Conservation (phyloP, 2,113 vertebrate species). For the Raja brachyura region DNA sequence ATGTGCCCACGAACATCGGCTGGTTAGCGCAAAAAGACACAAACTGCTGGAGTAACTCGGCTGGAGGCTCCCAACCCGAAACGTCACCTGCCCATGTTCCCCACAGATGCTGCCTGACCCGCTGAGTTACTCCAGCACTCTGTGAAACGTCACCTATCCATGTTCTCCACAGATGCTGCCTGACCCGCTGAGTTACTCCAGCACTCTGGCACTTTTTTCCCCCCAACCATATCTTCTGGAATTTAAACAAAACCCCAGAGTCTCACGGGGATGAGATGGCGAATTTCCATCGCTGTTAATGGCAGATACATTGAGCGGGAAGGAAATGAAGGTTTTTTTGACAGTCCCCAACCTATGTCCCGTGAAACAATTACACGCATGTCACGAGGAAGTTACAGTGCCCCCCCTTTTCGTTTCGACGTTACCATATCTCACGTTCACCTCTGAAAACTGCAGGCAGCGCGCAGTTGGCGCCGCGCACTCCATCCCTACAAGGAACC, state of each 20-base stretch:
- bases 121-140: no score
- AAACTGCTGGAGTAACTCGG: no score
- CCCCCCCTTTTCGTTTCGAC: not conserved
- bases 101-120: no score
- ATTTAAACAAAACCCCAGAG: not conserved
- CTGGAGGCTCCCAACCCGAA: no score
- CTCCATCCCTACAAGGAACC: not conserved
- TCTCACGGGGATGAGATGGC: no score
- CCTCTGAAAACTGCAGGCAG: not conserved
- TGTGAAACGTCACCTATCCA: no score
- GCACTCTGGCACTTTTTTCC: no score
- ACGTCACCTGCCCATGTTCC: no score
- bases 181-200: no score
- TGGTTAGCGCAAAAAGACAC: no score
- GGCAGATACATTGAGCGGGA: not conserved
- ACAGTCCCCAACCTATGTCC: not conserved
- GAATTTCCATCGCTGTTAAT: not conserved
- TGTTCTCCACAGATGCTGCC: no score
- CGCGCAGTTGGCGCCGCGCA: not conserved
- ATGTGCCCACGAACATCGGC: not conserved
- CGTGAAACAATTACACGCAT: not conserved
- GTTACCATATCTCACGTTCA: not conserved
- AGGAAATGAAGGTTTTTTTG: not conserved
- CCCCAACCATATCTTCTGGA: not conserved
- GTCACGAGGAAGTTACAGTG: not conserved